A percentile compares a stretch with the other conserved stretches of the same genome.
Conservation (phyloP, 2,113 vertebrate species). For the Odocoileus hemionus region DNA sequence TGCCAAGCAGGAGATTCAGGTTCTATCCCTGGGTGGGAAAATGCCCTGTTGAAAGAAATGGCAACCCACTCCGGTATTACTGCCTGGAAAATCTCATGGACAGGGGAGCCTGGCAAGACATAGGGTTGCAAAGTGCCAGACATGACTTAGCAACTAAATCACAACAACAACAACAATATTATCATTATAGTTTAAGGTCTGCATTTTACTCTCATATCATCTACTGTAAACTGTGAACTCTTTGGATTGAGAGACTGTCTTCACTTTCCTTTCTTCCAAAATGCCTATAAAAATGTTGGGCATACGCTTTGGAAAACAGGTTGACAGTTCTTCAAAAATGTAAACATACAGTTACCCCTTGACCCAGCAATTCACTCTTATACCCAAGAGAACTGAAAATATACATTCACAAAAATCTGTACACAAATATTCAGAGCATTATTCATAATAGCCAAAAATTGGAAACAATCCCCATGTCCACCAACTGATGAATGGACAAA, state of each 20-base stretch:
- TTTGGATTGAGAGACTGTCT: background rate
- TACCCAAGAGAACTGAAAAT: background rate
- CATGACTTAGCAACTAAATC: background rate
- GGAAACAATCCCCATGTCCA: background rate
- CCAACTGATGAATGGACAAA: background rate
- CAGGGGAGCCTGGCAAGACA: background rate
- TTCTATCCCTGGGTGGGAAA: background rate
- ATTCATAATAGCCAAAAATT: background rate
- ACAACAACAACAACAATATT: background rate
- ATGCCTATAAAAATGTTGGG: background rate
- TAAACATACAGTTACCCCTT: background rate
- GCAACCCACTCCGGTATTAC: background rate
- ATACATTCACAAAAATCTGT: background rate
- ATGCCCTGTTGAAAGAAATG: background rate
- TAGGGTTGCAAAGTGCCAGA: background rate
- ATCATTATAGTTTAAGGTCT: background rate
- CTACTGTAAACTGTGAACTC: background rate
- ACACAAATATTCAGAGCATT: background rate
- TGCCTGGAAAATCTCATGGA: background rate
- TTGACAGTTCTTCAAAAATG: background rate
- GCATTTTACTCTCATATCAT: background rate
- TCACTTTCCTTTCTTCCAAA: background rate
- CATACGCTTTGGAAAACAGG: background rate
- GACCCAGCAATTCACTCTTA: background rate
- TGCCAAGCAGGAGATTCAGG: background rate